Percentiles rank a stretch among this genome's conserved stretches.
Conservation (phyloP, 2,113 vertebrate species). For the Craseonycteris thonglongyai region DNA sequence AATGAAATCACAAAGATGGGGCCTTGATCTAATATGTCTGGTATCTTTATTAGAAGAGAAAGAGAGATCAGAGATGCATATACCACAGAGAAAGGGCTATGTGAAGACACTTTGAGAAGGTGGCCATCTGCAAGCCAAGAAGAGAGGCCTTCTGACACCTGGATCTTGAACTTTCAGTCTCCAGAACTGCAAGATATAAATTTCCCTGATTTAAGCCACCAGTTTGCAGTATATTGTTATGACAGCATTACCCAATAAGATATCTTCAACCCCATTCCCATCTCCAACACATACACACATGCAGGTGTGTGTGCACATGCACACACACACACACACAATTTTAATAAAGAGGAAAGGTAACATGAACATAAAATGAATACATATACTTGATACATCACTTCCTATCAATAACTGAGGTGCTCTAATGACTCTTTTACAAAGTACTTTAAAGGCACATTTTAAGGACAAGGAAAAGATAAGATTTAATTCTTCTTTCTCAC, state of each 20-base stretch:
- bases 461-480: background rate
- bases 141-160: background rate
- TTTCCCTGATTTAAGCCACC: background rate
- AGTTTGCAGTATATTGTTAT: background rate
- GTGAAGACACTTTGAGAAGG: background rate
- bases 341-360: background rate
- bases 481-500: background rate
- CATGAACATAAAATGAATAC: background rate
- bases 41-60: background rate
- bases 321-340: background rate
- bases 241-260: background rate
- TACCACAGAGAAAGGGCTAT: background rate
- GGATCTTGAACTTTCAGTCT: background rate
- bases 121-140: background rate
- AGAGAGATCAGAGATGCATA: background rate
- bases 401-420: background rate
- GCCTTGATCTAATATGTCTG: background rate
- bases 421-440: background rate
- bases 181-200: background rate
- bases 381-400: background rate
- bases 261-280: background rate
- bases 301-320: no score
- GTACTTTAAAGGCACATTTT: background rate
- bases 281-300: background rate
- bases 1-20: background rate